Evolutionary conservation across 2,888 invertebrate genomes (phyloP).

Genomic region (Drosophila suboccidentalis): DNA sequence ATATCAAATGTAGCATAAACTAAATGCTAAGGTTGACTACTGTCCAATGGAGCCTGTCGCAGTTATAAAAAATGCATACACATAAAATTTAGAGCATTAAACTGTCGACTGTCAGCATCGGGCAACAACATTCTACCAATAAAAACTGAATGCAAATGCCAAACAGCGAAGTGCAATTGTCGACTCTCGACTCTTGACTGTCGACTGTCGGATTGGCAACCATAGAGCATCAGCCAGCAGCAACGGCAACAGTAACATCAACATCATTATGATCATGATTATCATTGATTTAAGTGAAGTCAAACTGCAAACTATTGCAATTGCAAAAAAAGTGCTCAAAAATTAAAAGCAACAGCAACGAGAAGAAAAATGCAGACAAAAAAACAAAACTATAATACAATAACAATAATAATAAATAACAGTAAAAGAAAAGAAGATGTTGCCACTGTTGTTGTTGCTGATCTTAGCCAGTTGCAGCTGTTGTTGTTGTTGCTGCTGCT

Average conservation of each 20-base stretch:
- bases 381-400: constrained; percentile 46
- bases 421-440: constrained; percentile 77
- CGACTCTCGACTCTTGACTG: constrained; percentile 38
- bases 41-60: constrained; percentile 46
- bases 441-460: constrained; percentile 53
- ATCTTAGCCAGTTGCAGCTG: constrained; percentile 17
- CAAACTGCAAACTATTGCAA: constrained; percentile 68
- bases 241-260: constrained; percentile 22
- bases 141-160: constrained; percentile 78
- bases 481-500: constrained; percentile 40
- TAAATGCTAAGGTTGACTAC: constrained; percentile 82
- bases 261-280: constrained; percentile 44
- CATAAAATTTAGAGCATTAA: constrained; percentile 79
- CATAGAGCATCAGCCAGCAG: constrained; percentile 34
- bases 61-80: constrained; percentile 60
- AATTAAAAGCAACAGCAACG: constrained; percentile 37
- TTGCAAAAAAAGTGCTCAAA: constrained; percentile 61
- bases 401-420: constrained; percentile 73
- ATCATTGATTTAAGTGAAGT: constrained; percentile 72
- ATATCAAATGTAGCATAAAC: constrained; percentile 51
- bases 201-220: constrained; percentile 21
- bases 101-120: constrained; percentile 63
- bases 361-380: constrained; percentile 31
- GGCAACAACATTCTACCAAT: constrained; percentile 43
- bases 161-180: constrained; percentile 70